Evolutionary conservation across 1,140 invertebrate genomes (phyloP).

Genomic region (Caenorhabditis briggsae): DNA sequence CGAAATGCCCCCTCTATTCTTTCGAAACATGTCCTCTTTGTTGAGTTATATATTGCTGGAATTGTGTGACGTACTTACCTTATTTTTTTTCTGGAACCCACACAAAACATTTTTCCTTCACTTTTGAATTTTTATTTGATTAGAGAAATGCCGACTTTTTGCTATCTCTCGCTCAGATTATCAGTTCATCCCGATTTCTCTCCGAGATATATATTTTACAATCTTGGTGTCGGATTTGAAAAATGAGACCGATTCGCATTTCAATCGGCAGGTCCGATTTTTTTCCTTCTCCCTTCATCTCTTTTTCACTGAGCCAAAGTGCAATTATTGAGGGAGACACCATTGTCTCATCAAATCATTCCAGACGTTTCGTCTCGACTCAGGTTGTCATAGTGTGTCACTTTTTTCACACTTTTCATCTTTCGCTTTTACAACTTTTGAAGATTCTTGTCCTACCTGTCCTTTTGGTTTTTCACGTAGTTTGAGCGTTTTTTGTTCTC

Average conservation of each 20-base stretch:
- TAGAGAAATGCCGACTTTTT: not conserved
- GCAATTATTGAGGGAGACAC: constrained; percentile 47
- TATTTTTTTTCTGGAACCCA: not conserved
- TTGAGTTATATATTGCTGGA: constrained; percentile 10
- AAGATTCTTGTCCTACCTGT: not conserved
- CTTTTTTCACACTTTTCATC: constrained; percentile 53
- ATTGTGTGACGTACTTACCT: constrained; percentile 6
- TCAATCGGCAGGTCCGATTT: constrained; percentile 14
- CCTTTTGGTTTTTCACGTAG: not conserved
- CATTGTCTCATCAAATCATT: constrained; percentile 46
- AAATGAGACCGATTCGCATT: constrained; percentile 38
- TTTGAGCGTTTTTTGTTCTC: constrained; percentile 18
- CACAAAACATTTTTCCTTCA: not conserved
- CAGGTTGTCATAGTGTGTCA: constrained; percentile 23
- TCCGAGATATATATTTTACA: constrained; percentile 19
- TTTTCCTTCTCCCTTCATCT: not conserved
- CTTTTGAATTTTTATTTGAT: not conserved
- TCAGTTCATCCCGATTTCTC: not conserved
- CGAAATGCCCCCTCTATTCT: not conserved
- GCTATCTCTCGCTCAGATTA: not conserved
- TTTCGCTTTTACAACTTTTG: not conserved
- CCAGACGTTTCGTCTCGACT: constrained; percentile 24
- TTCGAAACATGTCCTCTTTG: constrained; percentile 25
- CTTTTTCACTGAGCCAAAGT: not conserved
- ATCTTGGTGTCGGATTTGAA: constrained; percentile 48